A percentile compares a stretch with the other conserved stretches of the same genome.
Conservation (phyloP, 2,113 vertebrate species). For the Lepisosteus oculatus region DNA sequence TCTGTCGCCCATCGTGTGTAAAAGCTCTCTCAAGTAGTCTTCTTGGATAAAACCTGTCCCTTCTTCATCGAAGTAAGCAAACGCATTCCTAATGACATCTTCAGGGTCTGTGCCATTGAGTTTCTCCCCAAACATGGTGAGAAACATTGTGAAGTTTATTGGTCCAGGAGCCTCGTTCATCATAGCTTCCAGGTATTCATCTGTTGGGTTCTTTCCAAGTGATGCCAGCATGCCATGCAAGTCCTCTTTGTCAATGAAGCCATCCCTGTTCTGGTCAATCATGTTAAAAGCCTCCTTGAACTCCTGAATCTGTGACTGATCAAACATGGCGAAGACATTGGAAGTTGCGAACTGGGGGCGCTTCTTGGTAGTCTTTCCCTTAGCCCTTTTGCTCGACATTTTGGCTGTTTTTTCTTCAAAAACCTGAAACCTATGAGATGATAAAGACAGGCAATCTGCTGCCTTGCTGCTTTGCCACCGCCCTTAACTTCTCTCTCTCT, state of each 20-base stretch:
- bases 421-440: too few relatives aligned
- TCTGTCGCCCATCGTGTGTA: slow-evolving; percentile 95
- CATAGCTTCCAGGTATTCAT: slow-evolving; percentile 93
- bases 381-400: slow-evolving; percentile 95
- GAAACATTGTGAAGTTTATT: slow-evolving; percentile 98
- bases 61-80: slow-evolving; percentile 96
- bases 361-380: slow-evolving; percentile 96
- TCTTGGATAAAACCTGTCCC: slow-evolving; percentile 87
- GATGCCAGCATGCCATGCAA: slow-evolving; percentile 94
- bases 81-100: slow-evolving; percentile 94
- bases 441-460: too few relatives aligned
- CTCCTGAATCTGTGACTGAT: slow-evolving; percentile 95
- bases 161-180: slow-evolving; percentile 94
- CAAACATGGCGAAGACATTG: slow-evolving; percentile 96
- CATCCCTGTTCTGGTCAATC: slow-evolving; percentile 95
- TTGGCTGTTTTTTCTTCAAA: slow-evolving; percentile 46
- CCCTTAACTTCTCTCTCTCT: too few relatives aligned
- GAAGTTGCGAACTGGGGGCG: slow-evolving; percentile 93
- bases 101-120: slow-evolving; percentile 78
- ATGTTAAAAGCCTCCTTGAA: slow-evolving; percentile 98
- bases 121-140: slow-evolving; percentile 98
- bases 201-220: slow-evolving; percentile 89
- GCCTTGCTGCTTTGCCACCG: too few relatives aligned
- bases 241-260: slow-evolving; percentile 93
- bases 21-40: slow-evolving; percentile 91